phyloP scores from a whole-genome alignment of 2,888 invertebrate genomes.

The Cataglyphis altisquamis region DNA sequence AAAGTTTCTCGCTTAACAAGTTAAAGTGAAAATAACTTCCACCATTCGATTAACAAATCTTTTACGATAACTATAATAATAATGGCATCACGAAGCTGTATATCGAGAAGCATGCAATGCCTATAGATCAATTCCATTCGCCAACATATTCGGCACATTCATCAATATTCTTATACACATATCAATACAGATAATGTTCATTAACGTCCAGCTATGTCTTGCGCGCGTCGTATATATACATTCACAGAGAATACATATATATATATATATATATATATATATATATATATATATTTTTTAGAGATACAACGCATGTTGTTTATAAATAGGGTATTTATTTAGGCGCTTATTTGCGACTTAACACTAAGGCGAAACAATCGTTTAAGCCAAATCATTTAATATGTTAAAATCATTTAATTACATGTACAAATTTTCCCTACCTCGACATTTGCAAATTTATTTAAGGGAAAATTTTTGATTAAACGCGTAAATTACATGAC shows the following conservation, averaged over 20 bases:
- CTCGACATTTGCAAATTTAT: slow-evolving; percentile 24
- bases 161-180: slow-evolving; percentile 40
- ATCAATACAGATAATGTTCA: slow-evolving; percentile 24
- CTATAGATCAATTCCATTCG: slow-evolving; percentile 53
- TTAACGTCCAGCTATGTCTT: slow-evolving; percentile 4
- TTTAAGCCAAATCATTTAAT: slow-evolving; percentile 38
- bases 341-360: slow-evolving; percentile 26
- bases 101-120: slow-evolving; percentile 63
- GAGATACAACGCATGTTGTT: slow-evolving; percentile 19
- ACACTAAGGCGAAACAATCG: slow-evolving; percentile 46
- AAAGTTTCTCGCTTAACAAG: background rate
- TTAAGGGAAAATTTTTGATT: slow-evolving; percentile 22
- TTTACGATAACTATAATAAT: slow-evolving; percentile 7
- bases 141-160: slow-evolving; percentile 5
- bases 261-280: background rate
- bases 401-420: slow-evolving; percentile 31
- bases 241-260: slow-evolving; percentile 23
- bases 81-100: slow-evolving; percentile 22
- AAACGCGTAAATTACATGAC: slow-evolving; percentile 20
- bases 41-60: background rate
- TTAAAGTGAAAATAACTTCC: background rate
- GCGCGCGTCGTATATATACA: slow-evolving; percentile 18
- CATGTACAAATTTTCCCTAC: slow-evolving; percentile 30
- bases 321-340: slow-evolving; percentile 34
- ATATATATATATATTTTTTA: background rate